These are phyloP conservation scores for Calypte anna DNA, from an alignment of 2,113 vertebrate species.

Conservation along the genomic window DNA sequence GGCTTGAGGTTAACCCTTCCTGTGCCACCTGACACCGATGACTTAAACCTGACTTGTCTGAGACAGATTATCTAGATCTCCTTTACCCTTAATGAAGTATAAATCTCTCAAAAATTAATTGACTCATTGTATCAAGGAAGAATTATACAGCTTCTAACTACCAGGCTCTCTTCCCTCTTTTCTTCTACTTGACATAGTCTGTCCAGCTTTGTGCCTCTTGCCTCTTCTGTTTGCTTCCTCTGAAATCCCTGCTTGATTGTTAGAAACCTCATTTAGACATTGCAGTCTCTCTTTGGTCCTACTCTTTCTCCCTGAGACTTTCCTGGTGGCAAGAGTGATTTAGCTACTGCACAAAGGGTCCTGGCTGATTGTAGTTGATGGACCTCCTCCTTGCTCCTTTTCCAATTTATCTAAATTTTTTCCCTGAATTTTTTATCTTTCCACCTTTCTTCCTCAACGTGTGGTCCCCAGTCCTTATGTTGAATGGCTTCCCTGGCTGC, in stretches of 20 bases:
- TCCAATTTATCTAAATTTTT: not conserved
- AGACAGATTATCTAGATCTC: not conserved
- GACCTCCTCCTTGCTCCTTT: not conserved
- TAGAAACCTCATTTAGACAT: not conserved
- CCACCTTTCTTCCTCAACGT: not conserved
- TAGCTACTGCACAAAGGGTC: not conserved
- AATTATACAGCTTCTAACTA: not conserved
- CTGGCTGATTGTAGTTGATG: not conserved
- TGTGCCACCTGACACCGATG: not conserved
- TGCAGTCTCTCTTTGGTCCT: not conserved
- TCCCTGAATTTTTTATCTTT: not conserved
- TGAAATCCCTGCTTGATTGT: not conserved
- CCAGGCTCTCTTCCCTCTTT: not conserved
- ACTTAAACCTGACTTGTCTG: not conserved
- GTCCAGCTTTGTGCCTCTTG: not conserved
- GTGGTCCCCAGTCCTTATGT: not conserved
- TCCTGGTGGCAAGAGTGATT: not conserved
- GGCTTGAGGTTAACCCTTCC: conserved; percentile 71
- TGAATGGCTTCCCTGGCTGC: not conserved
- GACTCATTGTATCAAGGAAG: not conserved
- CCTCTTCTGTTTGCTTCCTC: not conserved
- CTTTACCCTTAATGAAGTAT: not conserved
- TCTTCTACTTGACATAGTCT: not conserved
- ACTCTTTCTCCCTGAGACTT: not conserved
- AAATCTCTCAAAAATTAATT: conserved; percentile 6